phyloP scores from a whole-genome alignment of 1,140 invertebrate genomes.

The Copidosoma floridanum region DNA sequence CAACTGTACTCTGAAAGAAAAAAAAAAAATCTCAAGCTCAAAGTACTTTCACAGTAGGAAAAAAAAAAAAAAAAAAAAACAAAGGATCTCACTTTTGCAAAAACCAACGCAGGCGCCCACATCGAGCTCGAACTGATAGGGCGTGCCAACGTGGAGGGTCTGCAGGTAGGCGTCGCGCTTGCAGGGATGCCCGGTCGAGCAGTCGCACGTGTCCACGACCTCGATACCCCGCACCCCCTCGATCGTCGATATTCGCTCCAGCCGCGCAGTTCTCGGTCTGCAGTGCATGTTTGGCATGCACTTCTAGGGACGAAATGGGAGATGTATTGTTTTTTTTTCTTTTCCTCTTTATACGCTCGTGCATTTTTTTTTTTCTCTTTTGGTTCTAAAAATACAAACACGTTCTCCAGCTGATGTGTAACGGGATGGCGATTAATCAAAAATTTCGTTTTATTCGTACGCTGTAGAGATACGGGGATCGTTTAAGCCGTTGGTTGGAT shows the following conservation, averaged over 20 bases:
- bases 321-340: no score
- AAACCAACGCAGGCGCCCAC: conserved; percentile 54
- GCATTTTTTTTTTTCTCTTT: no score
- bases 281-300: conserved; percentile 49
- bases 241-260: conserved; percentile 54
- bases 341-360: no score
- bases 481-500: no score
- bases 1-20: conserved; percentile 45
- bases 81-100: conserved; percentile 16
- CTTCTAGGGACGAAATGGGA: conserved; percentile 40
- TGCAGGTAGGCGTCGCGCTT: conserved; percentile 47
- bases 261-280: conserved; percentile 42
- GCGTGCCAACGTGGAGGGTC: conserved; percentile 53
- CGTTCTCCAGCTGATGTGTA: not conserved
- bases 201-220: conserved; percentile 54
- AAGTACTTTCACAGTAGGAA: no score
- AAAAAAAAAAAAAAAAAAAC: not conserved
- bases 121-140: conserved; percentile 54
- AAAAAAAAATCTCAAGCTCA: no score
- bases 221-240: conserved; percentile 52
- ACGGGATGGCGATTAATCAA: not conserved
- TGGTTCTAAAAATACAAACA: no score
- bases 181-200: conserved; percentile 47
- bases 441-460: not conserved
- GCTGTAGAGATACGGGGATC: no score